Percentiles rank a stretch among this genome's conserved stretches.
Evolutionary conservation across 2,888 invertebrate species (phyloP).

Genomic region (Elegia similella): DNA sequence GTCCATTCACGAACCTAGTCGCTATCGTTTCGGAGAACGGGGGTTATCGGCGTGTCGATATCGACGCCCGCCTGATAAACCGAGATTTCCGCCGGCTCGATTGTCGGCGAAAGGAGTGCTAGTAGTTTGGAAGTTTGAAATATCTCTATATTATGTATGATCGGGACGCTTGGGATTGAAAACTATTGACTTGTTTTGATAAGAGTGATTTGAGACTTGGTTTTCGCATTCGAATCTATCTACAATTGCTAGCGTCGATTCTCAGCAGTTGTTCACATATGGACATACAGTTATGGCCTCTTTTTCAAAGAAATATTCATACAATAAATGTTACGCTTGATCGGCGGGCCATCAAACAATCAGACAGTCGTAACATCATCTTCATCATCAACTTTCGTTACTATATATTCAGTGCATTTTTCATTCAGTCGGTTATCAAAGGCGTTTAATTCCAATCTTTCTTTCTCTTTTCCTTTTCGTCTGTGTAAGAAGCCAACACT

Average conservation of each 20-base stretch:
- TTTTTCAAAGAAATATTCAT: too few species aligned
- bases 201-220: neutral
- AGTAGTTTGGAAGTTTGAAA: slow-evolving; percentile 9
- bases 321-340: too few species aligned
- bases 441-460: too few species aligned
- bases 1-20: slow-evolving; percentile 33
- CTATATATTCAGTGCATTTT: too few species aligned
- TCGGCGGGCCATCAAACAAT: too few species aligned
- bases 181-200: neutral
- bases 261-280: too few species aligned
- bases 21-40: slow-evolving; percentile 46
- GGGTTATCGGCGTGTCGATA: slow-evolving; percentile 45
- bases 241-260: neutral
- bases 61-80: slow-evolving; percentile 24
- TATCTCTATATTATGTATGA: neutral
- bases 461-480: too few species aligned
- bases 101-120: neutral
- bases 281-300: too few species aligned
- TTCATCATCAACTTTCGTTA: too few species aligned
- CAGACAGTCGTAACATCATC: neutral
- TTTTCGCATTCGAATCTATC: neutral
- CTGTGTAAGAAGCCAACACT: too few species aligned
- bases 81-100: slow-evolving; percentile 7
- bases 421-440: neutral
- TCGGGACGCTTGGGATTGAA: neutral